Percentiles rank a stretch among this genome's conserved stretches.
Evolutionary conservation across 2,113 vertebrate species (phyloP).

Genomic region (Centropus bengalensis): DNA sequence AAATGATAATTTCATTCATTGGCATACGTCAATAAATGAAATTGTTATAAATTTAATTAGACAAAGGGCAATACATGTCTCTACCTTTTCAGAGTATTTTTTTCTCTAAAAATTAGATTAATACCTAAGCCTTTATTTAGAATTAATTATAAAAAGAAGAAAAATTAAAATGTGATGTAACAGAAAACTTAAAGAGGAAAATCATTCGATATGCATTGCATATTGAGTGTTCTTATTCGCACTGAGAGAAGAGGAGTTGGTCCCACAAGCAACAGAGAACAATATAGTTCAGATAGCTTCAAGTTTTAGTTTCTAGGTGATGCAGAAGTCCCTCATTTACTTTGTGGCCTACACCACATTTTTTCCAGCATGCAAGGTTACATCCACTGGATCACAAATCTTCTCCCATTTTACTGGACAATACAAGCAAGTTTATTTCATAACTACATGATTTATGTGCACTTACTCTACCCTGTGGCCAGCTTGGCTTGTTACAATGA

Average conservation of each 20-base stretch:
- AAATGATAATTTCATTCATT: conserved; percentile 16
- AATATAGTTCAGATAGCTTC: not conserved
- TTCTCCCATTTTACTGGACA: not conserved
- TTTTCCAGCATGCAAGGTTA: not conserved
- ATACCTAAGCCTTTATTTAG: conserved; percentile 30
- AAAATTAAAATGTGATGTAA: conserved; percentile 33
- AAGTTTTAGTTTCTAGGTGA: not conserved
- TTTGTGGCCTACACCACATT: not conserved
- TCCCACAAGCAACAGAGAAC: not conserved
- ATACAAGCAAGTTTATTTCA: not conserved
- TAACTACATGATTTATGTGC: not conserved
- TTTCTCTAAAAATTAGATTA: conserved; percentile 23
- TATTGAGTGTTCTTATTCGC: not conserved
- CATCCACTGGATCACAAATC: not conserved
- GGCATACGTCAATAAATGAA: conserved; percentile 4
- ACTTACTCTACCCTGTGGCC: not conserved
- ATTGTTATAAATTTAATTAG: not conserved
- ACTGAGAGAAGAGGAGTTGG: not conserved
- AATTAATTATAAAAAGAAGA: not conserved
- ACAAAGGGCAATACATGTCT: not conserved
- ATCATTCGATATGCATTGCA: conserved; percentile 13
- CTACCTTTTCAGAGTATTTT: not conserved
- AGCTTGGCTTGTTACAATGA: not conserved
- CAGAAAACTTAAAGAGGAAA: conserved; percentile 14
- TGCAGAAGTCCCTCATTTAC: not conserved